Percentiles rank a stretch among this genome's conserved stretches.
phyloP scores from a whole-genome alignment of 2,113 vertebrate genomes.

The Monarcha castaneiventris region DNA sequence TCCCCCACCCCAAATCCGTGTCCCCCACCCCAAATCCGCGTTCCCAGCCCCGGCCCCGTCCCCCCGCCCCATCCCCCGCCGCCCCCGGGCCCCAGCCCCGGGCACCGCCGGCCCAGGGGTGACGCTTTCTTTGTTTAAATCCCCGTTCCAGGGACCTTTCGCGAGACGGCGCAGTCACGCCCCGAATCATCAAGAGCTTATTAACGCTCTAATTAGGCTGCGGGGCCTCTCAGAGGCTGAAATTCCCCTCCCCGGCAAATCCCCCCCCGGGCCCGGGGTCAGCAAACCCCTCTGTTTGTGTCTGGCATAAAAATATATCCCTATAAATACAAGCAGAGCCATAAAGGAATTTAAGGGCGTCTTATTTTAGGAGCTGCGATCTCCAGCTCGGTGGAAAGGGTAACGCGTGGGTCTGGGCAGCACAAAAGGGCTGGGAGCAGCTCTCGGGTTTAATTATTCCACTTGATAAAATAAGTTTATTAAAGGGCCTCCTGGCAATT shows the following conservation, averaged over 20 bases:
- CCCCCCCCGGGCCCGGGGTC: neutral
- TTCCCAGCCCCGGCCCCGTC: neutral
- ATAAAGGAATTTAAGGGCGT: accelerated
- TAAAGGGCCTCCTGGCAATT: neutral
- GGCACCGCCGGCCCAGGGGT: neutral
- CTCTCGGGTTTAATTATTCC: neutral
- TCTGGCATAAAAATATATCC: neutral
- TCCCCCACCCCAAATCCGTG: too few species aligned
- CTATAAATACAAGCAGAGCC: accelerated
- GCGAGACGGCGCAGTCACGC: neutral
- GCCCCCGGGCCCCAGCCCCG: neutral
- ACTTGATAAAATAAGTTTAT: neutral
- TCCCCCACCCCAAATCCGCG: too few species aligned
- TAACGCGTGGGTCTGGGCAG: neutral
- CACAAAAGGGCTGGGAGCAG: neutral
- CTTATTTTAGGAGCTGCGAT: neutral
- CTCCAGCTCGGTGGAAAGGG: neutral
- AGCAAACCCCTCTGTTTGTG: neutral
- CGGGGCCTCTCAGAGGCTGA: neutral
- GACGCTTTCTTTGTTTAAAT: neutral
- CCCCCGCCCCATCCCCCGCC: neutral
- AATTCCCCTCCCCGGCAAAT: neutral
- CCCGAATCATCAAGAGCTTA: conserved; percentile 20
- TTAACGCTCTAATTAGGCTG: conserved; percentile 32
- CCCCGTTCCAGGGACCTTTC: neutral